A percentile compares a stretch with the other conserved stretches of the same genome.
phyloP scores from a whole-genome alignment of 2,888 invertebrate genomes.

The Malacosoma neustria region DNA sequence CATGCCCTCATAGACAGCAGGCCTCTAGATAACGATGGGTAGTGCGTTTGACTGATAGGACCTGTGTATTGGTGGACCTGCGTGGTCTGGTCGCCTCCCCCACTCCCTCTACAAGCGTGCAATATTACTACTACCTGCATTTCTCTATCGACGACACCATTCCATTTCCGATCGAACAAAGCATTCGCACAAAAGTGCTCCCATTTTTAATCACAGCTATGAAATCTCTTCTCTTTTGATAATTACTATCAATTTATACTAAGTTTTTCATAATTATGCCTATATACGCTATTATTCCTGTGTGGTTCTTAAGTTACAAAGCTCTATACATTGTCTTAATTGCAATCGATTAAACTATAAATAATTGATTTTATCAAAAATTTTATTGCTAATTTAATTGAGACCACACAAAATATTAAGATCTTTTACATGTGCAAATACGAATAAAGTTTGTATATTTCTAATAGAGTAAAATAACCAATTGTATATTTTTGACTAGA shows the following conservation, averaged over 20 bases:
- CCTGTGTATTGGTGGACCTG: too few relatives aligned
- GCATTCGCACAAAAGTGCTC: constrained; percentile 64
- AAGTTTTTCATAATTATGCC: constrained; percentile 41
- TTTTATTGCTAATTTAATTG: constrained; percentile 62
- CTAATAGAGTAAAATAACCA: constrained; percentile 35
- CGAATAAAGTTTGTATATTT: constrained; percentile 32
- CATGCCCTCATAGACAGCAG: too few relatives aligned
- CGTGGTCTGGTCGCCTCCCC: too few relatives aligned
- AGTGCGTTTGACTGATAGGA: too few relatives aligned
- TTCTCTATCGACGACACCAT: background rate
- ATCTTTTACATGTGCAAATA: constrained; percentile 35
- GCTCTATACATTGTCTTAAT: constrained; percentile 74
- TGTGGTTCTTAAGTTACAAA: constrained; percentile 69
- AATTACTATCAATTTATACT: constrained; percentile 41
- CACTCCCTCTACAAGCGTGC: constrained; percentile 36
- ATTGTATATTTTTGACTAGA: constrained; percentile 70
- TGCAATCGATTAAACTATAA: constrained; percentile 64
- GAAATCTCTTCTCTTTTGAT: constrained; percentile 63
- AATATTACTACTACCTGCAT: constrained; percentile 24
- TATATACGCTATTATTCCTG: constrained; percentile 62
- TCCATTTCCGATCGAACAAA: constrained; percentile 34
- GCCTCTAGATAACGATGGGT: too few relatives aligned
- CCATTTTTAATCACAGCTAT: constrained; percentile 70
- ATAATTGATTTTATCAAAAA: constrained; percentile 73
- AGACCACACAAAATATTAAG: constrained; percentile 44